Evolutionary conservation across 1,140 invertebrate species (phyloP), one percentile per base, ranked within the genome.

Genomic region (Anastrepha ludens): DNA sequence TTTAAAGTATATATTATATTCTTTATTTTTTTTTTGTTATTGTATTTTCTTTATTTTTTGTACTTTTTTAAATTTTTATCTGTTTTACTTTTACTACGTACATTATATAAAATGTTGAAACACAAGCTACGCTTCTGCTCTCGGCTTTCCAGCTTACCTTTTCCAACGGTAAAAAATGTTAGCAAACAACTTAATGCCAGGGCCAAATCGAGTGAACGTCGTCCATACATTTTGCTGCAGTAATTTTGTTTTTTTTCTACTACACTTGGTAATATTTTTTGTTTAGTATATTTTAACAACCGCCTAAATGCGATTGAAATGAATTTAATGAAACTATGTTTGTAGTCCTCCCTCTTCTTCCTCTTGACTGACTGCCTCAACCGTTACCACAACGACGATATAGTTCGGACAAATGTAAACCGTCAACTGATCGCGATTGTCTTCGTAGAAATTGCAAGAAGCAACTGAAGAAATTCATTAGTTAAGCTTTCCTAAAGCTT

Each of bases 371-470:
- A 81, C 50, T 55, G 47, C 74, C 74, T 29, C 74, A 8, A 81
- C 74, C 20, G 74, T 81, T 29, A 81, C 2, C 59, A 86, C 29
- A 64, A 3, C 44, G 55, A 86, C 85, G 59, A 60, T 86, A 50
- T 20, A 59, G 6, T 58, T 58, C 58, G 58, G 7, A 86, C 85
- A n/a, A 64, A 60, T 29, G 58, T 62, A 17, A 39, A 86, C 85
- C 59, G 85, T n/a, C 85, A 64, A 86, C 85, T 86, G 85, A 86
- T 9, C 59, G 58, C 9, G 11, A n/a, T 55, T n/a, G 74, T 55
- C 74, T 81, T 55, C n/a, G 13, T n/a, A 62, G 59, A 86, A 86
- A 86, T 86, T 60, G 58, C 58, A 86, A 86, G 85, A 86, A 86
- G 85, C 29, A 44, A 85, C n/a, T 81, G 17, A 81, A 81, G 74